Base-by-base conservation (phyloP, 2,888 invertebrate species). In the Listrodromus nycthemerus region DNA sequence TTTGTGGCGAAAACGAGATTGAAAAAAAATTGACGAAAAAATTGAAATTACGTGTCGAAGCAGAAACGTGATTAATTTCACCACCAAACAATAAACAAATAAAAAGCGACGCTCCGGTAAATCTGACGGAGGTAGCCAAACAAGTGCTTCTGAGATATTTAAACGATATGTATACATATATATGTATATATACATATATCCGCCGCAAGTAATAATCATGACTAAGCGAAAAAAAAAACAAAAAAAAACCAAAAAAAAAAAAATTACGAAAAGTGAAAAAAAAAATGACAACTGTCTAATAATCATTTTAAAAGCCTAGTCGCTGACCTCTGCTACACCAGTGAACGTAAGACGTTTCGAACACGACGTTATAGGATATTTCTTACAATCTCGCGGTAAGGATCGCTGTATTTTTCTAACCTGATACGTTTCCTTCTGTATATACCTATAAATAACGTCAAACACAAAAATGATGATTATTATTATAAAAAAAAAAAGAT, bases 341-440 rank as follows among this genome's bases (percentile, higher is more conserved):
- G 45, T 76, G 73, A 65, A 65, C 19, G 66, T 80, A 83, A 77
- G 76, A 86, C 73, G 80, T 85, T 87, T 86, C 50, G 33, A 61
- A 66, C 74, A 67, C 50, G 79, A 86, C 80, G 73, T 85, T 83
- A 85, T 87, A 88, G 87, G 84, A 88, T 84, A 84, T 92, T 92
- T 91, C 90, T 90, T 90, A 92, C 58, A 58, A 58, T 58, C 91
- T 89, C 87, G 88, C 88, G 89, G 89, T 90, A 90, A 91, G 84
- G 86, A 91, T 92, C 88, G 89, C 90, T 92, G 92, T 93, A 93
- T 93, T 93, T 93, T 93, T 93, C 92, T 93, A 93, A 91, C 90
- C 91, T 88, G 87, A 91, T 89, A 88, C 89, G 88, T 91, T 91
- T 85, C 87, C 88, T 89, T 91, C 89, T 92, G 90, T 91, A 92